Evolutionary conservation across 1,140 invertebrate species (phyloP).

Genomic region (Protaetia brevitarsis): DNA sequence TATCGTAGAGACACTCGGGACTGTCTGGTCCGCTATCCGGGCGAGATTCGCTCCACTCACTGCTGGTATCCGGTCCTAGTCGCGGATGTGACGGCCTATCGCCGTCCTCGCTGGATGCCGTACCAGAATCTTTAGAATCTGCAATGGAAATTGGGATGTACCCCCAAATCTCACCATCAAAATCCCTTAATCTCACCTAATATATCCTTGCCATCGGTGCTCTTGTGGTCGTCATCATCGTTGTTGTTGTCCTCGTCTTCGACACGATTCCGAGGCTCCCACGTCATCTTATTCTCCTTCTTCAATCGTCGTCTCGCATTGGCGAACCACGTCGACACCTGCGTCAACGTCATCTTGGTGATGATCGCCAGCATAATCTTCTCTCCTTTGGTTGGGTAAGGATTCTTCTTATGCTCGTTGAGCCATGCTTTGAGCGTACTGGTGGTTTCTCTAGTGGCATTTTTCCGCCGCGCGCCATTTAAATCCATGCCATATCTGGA

Average conservation of each 20-base stretch:
- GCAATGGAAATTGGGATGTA: conserved; percentile 40
- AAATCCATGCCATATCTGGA: conserved; percentile 86
- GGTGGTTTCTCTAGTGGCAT: conserved; percentile 95
- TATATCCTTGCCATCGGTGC: conserved; percentile 77
- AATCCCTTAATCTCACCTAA: conserved; percentile 62
- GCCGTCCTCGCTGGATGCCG: conserved; percentile 79
- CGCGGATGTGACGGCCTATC: conserved; percentile 70
- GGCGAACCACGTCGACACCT: conserved; percentile 99
- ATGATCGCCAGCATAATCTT: conserved; percentile 98
- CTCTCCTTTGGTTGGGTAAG: conserved; percentile 97
- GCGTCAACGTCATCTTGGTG: conserved; percentile 97
- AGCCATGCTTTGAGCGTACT: conserved; percentile 97
- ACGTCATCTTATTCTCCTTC: conserved; percentile 99
- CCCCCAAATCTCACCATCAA: no score
- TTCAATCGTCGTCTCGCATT: conserved; percentile 93
- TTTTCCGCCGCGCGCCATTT: conserved; percentile 88
- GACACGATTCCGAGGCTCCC: conserved; percentile 87
- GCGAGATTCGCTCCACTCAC: conserved; percentile 73
- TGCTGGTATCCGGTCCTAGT: conserved; percentile 59
- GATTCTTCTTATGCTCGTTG: conserved; percentile 98
- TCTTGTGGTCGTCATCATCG: conserved; percentile 78
- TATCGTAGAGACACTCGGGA: conserved; percentile 72
- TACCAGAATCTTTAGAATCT: conserved; percentile 80
- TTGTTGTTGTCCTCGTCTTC: conserved; percentile 86
- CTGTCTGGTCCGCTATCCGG: conserved; percentile 76